These are phyloP conservation scores for Iguana delicatissima DNA, from an alignment of 2,797 vertebrate species.

Conservation along the genomic window DNA sequence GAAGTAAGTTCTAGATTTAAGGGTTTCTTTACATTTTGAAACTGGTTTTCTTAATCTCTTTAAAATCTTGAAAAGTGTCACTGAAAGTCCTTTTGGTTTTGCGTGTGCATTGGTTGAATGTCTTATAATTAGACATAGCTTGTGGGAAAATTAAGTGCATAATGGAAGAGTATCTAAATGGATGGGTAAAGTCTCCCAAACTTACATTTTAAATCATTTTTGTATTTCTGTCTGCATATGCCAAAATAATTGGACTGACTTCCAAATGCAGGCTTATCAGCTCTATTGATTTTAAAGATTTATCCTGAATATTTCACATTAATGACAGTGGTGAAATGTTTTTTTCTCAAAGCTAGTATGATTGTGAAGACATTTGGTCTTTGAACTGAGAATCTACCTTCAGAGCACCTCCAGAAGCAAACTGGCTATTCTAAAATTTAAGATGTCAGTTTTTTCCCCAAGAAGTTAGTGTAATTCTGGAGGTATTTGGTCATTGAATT, in stretches of 20 bases:
- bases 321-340: not conserved
- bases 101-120: conserved; percentile 5
- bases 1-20: conserved; percentile 86
- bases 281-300: not conserved
- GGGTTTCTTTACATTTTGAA: conserved; percentile 24
- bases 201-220: conserved; percentile 3
- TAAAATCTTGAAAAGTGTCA: conserved; percentile 16
- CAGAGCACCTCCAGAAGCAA: not conserved
- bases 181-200: not conserved
- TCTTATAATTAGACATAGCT: not conserved
- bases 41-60: conserved; percentile 25
- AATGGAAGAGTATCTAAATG: not conserved
- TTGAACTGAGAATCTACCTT: not conserved
- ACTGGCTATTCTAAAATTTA: not conserved
- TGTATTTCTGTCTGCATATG: not conserved
- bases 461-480: not conserved
- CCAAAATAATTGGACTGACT: not conserved
- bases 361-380: not conserved
- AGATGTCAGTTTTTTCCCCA: not conserved
- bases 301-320: not conserved
- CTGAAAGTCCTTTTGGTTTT: not conserved
- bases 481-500: too few relatives aligned
- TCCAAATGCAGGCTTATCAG: conserved; percentile 2
- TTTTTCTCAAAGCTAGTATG: not conserved
- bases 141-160: conserved; percentile 17